phyloP scores from a whole-genome alignment of 2,797 vertebrate genomes.

The Lycodopsis pacificus region DNA sequence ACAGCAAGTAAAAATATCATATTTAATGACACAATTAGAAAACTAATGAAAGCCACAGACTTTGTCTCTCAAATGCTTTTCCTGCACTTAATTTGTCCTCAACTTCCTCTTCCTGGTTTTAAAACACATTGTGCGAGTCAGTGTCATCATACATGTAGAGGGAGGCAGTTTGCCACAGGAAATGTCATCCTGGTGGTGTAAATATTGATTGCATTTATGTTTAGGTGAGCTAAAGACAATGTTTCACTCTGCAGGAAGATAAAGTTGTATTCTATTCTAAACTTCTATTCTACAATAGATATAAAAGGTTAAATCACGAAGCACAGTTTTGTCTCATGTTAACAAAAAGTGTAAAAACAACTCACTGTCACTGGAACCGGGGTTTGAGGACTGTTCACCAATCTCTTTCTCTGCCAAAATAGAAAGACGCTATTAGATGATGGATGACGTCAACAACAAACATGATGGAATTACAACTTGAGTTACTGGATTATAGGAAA shows the following conservation, averaged over 20 bases:
- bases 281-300: background rate
- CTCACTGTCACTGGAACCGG: background rate
- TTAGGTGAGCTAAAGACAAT: too few relatives aligned
- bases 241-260: too few relatives aligned
- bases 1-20: background rate
- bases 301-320: background rate
- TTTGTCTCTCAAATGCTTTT: background rate
- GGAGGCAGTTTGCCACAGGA: too few relatives aligned
- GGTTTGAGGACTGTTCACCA: accelerated
- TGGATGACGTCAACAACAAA: background rate
- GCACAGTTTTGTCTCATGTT: background rate
- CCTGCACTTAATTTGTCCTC: background rate
- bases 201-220: too few relatives aligned
- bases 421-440: background rate
- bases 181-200: too few relatives aligned
- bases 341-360: background rate
- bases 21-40: background rate
- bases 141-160: background rate
- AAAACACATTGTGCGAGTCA: background rate
- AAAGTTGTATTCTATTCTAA: too few relatives aligned
- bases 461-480: background rate
- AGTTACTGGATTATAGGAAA: too few relatives aligned
- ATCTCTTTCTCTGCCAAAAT: background rate
- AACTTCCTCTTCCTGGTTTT: background rate
- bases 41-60: background rate